phyloP scores from a whole-genome alignment of 2,797 vertebrate species.

The Danionella dracula region DNA sequence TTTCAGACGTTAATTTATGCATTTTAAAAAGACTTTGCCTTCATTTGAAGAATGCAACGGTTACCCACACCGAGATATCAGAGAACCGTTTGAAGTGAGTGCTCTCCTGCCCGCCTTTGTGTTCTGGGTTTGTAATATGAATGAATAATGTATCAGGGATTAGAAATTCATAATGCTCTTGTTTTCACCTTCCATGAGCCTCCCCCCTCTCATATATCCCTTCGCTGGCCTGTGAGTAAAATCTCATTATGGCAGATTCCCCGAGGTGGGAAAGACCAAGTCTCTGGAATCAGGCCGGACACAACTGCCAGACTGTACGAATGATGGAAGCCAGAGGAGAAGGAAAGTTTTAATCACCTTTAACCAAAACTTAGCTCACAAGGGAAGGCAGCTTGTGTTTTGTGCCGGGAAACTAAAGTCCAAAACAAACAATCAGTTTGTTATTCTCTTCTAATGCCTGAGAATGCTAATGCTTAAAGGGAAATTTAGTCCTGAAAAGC shows the following conservation, averaged over 20 bases:
- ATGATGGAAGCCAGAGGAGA: background rate
- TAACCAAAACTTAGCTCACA: slow-evolving; percentile 5
- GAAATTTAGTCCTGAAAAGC: background rate
- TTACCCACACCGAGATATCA: slow-evolving; percentile 43
- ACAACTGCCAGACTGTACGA: background rate
- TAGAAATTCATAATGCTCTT: slow-evolving; percentile 46
- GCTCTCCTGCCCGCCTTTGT: slow-evolving; percentile 36
- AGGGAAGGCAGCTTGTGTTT: background rate
- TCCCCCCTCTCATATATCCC: slow-evolving; percentile 20
- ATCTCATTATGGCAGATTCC: slow-evolving; percentile 32
- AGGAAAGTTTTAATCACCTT: slow-evolving; percentile 25
- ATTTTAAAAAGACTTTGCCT: slow-evolving; percentile 44
- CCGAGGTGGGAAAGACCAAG: background rate
- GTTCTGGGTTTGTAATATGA: slow-evolving; percentile 42
- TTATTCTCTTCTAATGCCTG: slow-evolving; percentile 11
- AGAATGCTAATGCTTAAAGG: slow-evolving; percentile 31
- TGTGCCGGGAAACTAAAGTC: background rate
- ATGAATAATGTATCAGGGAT: slow-evolving; percentile 50
- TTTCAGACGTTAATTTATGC: slow-evolving; percentile 46
- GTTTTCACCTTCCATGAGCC: slow-evolving; percentile 44
- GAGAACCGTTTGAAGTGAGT: slow-evolving; percentile 47
- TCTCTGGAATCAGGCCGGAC: slow-evolving; percentile 1
- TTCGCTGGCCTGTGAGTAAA: slow-evolving; percentile 23
- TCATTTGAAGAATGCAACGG: slow-evolving; percentile 42
- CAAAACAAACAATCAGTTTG: slow-evolving; percentile 31